phyloP scores from a whole-genome alignment of 1,140 invertebrate species.

The Episyrphus balteatus region DNA sequence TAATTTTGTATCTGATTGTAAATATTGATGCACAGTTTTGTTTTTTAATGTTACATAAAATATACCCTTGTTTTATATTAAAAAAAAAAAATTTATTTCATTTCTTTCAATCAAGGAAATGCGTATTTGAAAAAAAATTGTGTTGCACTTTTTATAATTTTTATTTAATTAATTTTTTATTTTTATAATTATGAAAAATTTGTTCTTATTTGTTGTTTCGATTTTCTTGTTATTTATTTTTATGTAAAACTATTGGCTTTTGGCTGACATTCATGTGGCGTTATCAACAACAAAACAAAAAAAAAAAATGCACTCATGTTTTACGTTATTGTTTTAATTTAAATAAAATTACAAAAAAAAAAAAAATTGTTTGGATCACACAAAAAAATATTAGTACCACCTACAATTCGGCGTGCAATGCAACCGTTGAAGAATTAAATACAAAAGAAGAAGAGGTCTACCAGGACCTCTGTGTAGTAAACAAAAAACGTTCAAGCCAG shows the following conservation, averaged over 20 bases:
- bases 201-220: slow-evolving; percentile 1
- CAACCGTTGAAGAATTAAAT: slow-evolving; percentile 34
- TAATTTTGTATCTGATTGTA: too few relatives aligned
- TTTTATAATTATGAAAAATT: background rate
- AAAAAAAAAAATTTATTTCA: too few relatives aligned
- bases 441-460: slow-evolving; percentile 38
- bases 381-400: slow-evolving; percentile 21
- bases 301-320: background rate
- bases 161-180: background rate
- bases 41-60: too few relatives aligned
- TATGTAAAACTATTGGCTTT: background rate
- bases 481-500: slow-evolving; percentile 35
- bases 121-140: too few relatives aligned
- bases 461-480: slow-evolving; percentile 37
- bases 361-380: background rate
- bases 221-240: slow-evolving; percentile 4
- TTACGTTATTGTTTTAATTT: too few relatives aligned
- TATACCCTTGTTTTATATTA: too few relatives aligned
- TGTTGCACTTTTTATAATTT: background rate
- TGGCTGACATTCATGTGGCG: background rate
- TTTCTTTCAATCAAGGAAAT: too few relatives aligned
- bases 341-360: background rate
- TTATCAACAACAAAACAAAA: slow-evolving; percentile 1
- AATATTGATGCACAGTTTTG: too few relatives aligned
- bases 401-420: slow-evolving; percentile 36